These are phyloP conservation scores for Phyto melanocephala DNA, from an alignment of 2,888 invertebrate species.

Conservation along the genomic window DNA sequence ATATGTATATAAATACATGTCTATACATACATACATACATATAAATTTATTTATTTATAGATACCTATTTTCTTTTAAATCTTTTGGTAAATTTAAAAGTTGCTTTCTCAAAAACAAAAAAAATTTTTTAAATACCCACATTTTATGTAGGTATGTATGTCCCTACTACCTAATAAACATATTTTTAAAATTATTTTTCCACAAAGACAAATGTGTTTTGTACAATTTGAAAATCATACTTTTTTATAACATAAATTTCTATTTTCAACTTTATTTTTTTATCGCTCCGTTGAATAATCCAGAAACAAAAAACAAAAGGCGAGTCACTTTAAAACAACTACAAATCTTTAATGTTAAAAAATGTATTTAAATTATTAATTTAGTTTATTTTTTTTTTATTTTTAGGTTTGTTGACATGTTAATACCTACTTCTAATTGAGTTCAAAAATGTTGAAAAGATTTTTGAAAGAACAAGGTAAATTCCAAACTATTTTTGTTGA, in stretches of 20 bases:
- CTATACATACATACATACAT: background rate
- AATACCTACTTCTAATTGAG: background rate
- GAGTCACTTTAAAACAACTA: background rate
- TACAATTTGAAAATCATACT: background rate
- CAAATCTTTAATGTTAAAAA: background rate
- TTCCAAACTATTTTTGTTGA: background rate
- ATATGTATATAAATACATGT: background rate
- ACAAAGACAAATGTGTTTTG: constrained; percentile 5
- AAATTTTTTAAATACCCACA: background rate
- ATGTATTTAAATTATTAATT: background rate
- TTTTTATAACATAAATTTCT: background rate
- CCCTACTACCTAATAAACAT: too few relatives aligned
- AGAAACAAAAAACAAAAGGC: background rate
- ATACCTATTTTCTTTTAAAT: background rate
- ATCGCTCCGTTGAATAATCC: background rate
- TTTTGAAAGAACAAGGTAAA: background rate
- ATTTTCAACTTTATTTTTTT: constrained; percentile 12
- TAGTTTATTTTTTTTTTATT: constrained; percentile 13
- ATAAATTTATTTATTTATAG: too few relatives aligned
- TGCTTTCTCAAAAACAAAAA: background rate
- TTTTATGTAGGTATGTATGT: too few relatives aligned
- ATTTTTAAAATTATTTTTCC: background rate
- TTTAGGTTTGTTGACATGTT: constrained; percentile 46
- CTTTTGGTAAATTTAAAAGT: background rate
- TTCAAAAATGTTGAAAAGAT: background rate